These are phyloP conservation scores for Leptobrachium ailaonicum DNA, from an alignment of 2,113 vertebrate genomes.

Conservation along the genomic window DNA sequence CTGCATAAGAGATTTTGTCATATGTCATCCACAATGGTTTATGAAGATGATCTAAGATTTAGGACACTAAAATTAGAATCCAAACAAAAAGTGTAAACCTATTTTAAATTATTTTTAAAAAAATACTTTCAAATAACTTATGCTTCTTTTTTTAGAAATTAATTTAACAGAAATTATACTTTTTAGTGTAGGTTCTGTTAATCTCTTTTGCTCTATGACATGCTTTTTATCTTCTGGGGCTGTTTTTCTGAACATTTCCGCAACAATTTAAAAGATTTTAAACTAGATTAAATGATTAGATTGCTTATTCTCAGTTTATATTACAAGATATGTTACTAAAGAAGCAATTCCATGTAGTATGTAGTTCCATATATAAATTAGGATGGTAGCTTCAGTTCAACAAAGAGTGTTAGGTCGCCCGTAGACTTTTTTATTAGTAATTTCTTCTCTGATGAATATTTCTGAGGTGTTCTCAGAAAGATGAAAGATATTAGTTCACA, in stretches of 20 bases:
- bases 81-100: too few species aligned
- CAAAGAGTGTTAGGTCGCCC: too few species aligned
- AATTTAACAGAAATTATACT: conserved; percentile 11
- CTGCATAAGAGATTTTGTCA: too few species aligned
- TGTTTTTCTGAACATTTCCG: not conserved
- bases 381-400: too few species aligned
- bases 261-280: not conserved
- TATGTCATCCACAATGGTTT: too few species aligned
- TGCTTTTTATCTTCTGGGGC: not conserved
- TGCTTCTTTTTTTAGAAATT: not conserved
- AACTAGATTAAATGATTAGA: not conserved
- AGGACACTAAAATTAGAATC: too few species aligned
- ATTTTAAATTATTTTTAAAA: too few species aligned
- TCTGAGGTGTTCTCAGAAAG: conserved; percentile 49
- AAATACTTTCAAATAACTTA: not conserved
- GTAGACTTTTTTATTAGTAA: too few species aligned
- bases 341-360: too few species aligned
- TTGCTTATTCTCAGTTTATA: not conserved
- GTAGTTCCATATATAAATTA: too few species aligned
- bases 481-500: conserved; percentile 58
- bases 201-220: not conserved
- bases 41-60: too few species aligned
- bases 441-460: too few species aligned
- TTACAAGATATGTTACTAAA: not conserved
- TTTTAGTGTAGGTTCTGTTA: conserved; percentile 17